Evolutionary conservation across 2,797 vertebrate species (phyloP), one percentile per base, ranked within the genome.

Genomic region (Melanotaenia pygmaea): DNA sequence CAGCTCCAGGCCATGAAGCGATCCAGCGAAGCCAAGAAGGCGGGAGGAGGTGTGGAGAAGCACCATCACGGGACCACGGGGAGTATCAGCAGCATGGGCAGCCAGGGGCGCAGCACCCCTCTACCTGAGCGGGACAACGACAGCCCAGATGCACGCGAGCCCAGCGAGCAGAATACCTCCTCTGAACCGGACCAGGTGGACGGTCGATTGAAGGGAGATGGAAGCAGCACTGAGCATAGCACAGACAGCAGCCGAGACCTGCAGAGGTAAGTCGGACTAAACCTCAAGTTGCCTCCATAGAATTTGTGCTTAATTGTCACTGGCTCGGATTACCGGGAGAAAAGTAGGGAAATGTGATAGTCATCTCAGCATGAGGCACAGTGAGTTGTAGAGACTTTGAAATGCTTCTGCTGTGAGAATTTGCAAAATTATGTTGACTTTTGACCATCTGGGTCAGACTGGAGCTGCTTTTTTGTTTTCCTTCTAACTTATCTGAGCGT

Each of bases 1-100:
- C 96, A 96, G 74, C 96, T 98, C 16, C 97, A 98, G 92, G 96
- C 95, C 80, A 95, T 96, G 94, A 97, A 96, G 79, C 90, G 92
- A 22, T 90, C 92, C 80, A 94, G 89, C 0, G 94, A 95, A 67
- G 88, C 94, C 0, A 93, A 92, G 71, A 76, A 79, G 60, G 74
- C 78, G 0, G 92, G 63, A 26, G 88, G 67, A 20, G 72, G 50
- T 8, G 64, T 20, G 43, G 93, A 94, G 28, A 77, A 80, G 62
- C 84, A 83, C 65, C 88, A 86, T 66, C 87, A 80, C 26, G 71
- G 70, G 50, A 92, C 88, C 90, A 91, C 90, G 54, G 93, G 93
- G 30, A 93, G 90, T 35, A 37, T 89, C 62, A 37, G 89, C 85
- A 92, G 92, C 11, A 50, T 76, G 0, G 84, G 89, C 45, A 94